Evolutionary conservation across 53 echinoderm and acorn worm species (phyloP), one percentile per base, ranked within the genome.

Genomic region (Astropecten irregularis): DNA sequence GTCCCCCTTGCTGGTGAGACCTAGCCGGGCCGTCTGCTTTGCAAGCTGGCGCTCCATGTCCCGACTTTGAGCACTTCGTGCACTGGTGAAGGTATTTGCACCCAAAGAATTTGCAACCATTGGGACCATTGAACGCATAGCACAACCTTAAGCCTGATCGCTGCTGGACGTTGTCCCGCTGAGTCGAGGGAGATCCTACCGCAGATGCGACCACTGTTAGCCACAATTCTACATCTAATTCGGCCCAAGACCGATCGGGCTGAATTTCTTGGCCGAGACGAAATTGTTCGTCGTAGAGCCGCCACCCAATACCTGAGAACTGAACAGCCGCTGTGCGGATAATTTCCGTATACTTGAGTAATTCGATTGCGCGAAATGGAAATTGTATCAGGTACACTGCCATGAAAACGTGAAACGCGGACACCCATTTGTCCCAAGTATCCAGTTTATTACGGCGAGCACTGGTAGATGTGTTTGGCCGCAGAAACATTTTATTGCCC

Each of bases 271-370:
- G 69, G 0, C 69, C 39, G 0, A 83, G 69, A 22, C 69, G 37
- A 25, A 83, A 83, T 53, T 83, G 83, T 16, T 39, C 55, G 40
- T 83, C 83, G 40, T 83, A 83, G 4, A 33, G 28, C 8, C 83
- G 35, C 87, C 87, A 87, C 5, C 76, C 76, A 30, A 35, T 32
- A 19, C 87, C 79, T 18, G 63, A 9, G 21, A 48, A 82, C 2
- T 66, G 50, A 15, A 47, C 29, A 2, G 81, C 23, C 1, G 69
- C 69, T 30, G 48, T 77, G 8, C 58, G 49, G 1, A 87, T 69
- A 18, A 54, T 38, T 31, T 68, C 68, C 20, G 67, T 63, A 48
- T 87, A 87, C 49, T 87, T 87, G 4, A 87, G 29, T 14, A 87
- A 28, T 15, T 86, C 77, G 26, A 34, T 35, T 9, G 69, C 77